phyloP scores from a whole-genome alignment of 2,888 invertebrate genomes.

The Microctonus hyperodae region DNA sequence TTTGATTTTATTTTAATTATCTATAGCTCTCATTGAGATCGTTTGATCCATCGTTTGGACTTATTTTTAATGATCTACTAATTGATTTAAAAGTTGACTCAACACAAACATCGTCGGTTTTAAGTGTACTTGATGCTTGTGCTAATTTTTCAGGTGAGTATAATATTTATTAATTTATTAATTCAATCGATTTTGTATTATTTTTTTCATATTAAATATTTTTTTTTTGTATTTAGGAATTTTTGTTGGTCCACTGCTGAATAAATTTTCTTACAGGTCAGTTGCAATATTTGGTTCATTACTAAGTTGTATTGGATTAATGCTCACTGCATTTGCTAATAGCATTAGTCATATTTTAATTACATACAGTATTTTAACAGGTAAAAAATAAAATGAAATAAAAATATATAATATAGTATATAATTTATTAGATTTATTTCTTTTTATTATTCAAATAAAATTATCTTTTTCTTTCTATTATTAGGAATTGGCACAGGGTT shows the following conservation, averaged over 20 bases:
- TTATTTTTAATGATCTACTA: slow-evolving; percentile 79
- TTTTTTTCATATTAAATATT: slow-evolving; percentile 60
- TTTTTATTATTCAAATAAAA: neutral
- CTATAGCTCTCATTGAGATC: slow-evolving; percentile 78
- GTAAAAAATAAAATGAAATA: slow-evolving; percentile 64
- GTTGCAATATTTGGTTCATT: slow-evolving; percentile 61
- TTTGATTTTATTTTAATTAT: too few relatives aligned
- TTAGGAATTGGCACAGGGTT: slow-evolving; percentile 79
- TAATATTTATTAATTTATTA: slow-evolving; percentile 73
- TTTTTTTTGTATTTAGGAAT: slow-evolving; percentile 70
- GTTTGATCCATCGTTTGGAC: slow-evolving; percentile 81
- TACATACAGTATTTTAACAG: slow-evolving; percentile 57
- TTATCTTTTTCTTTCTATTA: slow-evolving; percentile 16
- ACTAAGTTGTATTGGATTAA: slow-evolving; percentile 61
- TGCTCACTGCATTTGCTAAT: slow-evolving; percentile 61
- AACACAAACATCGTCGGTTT: slow-evolving; percentile 77
- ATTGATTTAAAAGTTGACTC: slow-evolving; percentile 75
- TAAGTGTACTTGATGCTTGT: slow-evolving; percentile 78
- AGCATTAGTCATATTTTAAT: slow-evolving; percentile 60
- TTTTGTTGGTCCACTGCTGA: slow-evolving; percentile 63
- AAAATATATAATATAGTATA: neutral
- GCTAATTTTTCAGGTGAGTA: slow-evolving; percentile 74
- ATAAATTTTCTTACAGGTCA: slow-evolving; percentile 60
- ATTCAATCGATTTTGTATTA: slow-evolving; percentile 69
- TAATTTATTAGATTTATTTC: neutral